Evolutionary conservation across 2,113 vertebrate species (phyloP), one percentile per base, ranked within the genome.

Genomic region (Galeopterus variegatus): DNA sequence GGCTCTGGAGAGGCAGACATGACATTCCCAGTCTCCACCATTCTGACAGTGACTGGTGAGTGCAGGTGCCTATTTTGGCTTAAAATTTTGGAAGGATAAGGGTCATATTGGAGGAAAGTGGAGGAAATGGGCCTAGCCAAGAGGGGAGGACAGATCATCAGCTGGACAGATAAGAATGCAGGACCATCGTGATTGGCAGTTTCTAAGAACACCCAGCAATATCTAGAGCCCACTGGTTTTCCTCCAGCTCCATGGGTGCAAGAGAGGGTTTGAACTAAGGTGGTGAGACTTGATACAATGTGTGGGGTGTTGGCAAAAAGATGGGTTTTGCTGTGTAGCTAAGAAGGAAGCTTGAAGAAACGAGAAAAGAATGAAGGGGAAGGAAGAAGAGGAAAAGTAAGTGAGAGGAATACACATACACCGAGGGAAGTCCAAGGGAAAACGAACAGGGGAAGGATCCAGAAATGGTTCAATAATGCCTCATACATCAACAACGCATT

Each of bases 1-100:
- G 24, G 10, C 17, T 48, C 21, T 69, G 90, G 54, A 90, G n/a
- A 69, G 60, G 41, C 82, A 93, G 28, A 76, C 41, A 97, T 85
- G 72, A 96, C 80, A 0, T 89, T 81, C 73, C 75, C 76, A 28
- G 24, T 87, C n/a, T 65, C 95, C 81, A 87, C 31, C 58, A 19
- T 83, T 58, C 62, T 87, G 67, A 65, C 81, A 26, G 31, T 77
- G 81, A 41, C 67, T 93, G 73, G 84, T 95, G 85, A 95, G 75
- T 90, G 23, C 54, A 36, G 11, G 11, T 70, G 72, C 45, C 48
- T 65, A 18, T 58, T 65, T 95, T 41, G 36, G n/a, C 19, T 82
- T 79, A 72, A 65, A 41, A 31, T 50, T 93, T 80, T 82, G 67
- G 54, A 76, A 89, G 86, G 4, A 50, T 54, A 31, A 52, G 28